Evolutionary conservation across 2,797 vertebrate genomes (phyloP).

Genomic region (Rhincodon typus): DNA sequence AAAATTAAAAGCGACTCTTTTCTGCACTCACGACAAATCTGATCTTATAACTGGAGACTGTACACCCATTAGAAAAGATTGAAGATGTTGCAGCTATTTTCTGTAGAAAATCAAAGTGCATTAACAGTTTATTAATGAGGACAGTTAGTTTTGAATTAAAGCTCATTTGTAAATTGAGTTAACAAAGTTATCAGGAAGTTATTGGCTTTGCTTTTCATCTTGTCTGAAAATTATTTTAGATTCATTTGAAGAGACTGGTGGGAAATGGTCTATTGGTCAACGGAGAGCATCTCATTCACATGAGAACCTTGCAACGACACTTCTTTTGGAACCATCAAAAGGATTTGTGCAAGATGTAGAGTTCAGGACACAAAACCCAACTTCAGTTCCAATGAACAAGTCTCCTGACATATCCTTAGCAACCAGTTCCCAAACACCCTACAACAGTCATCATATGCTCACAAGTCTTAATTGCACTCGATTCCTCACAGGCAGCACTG

Average conservation of each 20-base stretch:
- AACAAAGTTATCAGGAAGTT: not conserved
- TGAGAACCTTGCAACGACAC: not conserved
- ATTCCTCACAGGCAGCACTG: not conserved
- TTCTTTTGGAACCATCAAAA: not conserved
- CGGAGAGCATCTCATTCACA: not conserved
- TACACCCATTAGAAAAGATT: not conserved
- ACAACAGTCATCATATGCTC: not conserved
- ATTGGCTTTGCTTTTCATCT: not conserved
- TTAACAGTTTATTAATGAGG: not conserved
- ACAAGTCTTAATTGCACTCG: not conserved
- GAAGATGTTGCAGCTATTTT: not conserved
- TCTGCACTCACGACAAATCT: not conserved
- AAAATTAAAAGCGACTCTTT: not conserved
- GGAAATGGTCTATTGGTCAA: not conserved
- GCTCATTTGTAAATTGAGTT: not conserved
- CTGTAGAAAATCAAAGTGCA: too few relatives aligned
- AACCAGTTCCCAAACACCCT: not conserved
- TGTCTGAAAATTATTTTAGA: not conserved
- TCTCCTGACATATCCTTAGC: not conserved
- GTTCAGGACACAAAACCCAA: not conserved
- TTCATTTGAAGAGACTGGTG: not conserved
- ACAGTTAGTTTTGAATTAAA: not conserved
- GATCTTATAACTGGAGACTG: not conserved
- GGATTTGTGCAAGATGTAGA: not conserved
- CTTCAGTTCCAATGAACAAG: not conserved